Evolutionary conservation across 2,888 invertebrate species (phyloP), one percentile per base, ranked within the genome.

Genomic region (Belgica antarctica): DNA sequence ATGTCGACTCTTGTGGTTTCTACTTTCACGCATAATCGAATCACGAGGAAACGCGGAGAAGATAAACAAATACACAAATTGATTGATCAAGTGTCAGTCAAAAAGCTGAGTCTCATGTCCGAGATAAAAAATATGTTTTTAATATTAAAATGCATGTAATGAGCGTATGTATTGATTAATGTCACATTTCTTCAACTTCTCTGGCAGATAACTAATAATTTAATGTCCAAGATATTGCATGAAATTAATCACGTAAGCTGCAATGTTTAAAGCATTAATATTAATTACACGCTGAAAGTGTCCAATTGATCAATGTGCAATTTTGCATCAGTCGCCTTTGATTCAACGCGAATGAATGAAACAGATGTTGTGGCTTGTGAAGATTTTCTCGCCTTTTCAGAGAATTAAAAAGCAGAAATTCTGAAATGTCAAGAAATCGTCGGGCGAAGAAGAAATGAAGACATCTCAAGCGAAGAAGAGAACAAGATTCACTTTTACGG

Each of bases 151-250:
- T 10, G 2, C 52, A 19, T 52, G 52, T 19, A 52, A 52, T 22
- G 52, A 52, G 7, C n/a, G n/a, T n/a, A n/a, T 52, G 52, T 52
- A 3, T 52, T 52, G 52, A 52, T 52, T 52, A 52, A 52, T 52
- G 52, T 19, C 22, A 52, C 22, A 31, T 8, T 8, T 31, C 34
- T 52, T 17, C 52, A 22, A 12, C 41, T 12, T 52, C 17, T 52
- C 19, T n/a, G n/a, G 52, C 52, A 10, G 52, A 17, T 52, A 19
- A 52, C n/a, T 52, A 41, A 41, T 41, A 41, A 41, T 15, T 41
- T 41, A 12, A 52, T 22, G 52, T 52, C 17, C 41, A 41, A 15
- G 3, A 15, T 15, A 41, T 41, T 41, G 41, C 41, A 31, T 22
- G 52, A 17, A 2, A 52, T 52, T 52, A 52, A 52, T 41, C 41